Evolutionary conservation across 2,888 invertebrate genomes (phyloP), one percentile per base, ranked within the genome.

Genomic region (Corbicula japonica): DNA sequence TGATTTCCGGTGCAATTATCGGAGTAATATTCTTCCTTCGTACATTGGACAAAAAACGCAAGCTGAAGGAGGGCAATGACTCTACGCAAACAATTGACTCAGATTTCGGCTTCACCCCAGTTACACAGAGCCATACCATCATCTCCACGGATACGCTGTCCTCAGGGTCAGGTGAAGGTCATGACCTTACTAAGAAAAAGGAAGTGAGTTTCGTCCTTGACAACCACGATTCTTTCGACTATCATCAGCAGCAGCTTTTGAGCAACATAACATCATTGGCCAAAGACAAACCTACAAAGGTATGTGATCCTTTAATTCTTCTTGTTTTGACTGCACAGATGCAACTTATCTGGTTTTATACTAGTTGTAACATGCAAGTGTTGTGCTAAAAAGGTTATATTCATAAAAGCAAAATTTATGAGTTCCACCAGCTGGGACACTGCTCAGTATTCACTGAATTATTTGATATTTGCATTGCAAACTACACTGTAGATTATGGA

Each of bases 191-290:
- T 0, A 83, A 80, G 63, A 83, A 83, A 61, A 83, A 83, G 46
- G 83, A 83, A 83, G 83, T 80, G 50, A 83, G 83, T 44, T 83
- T 83, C 54, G 66, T 70, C 62, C 78, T 82, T 18, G 76, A 76
- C 52, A 70, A 58, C 28, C 78, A 65, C 35, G 76, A 79, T 48
- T 74, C 74, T 21, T 65, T 61, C 12, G 73, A 80, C 28, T 83
- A 76, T 44, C 71, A 79, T 41, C 83, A 80, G 41, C 70, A 76
- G 41, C 54, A 68, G 52, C 76, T 23, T 2, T 69, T 56, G 32
- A 54, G 46, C 21, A 80, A 71, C 44, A 48, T 69, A 28, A 48
- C 78, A 15, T 38, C 56, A 10, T 12, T 58, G 3, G 41, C 58
- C 12, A 62, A 21, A 32, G 76, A 76, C 8, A 76, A 76, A 62